Evolutionary conservation across 2,113 vertebrate species (phyloP), one percentile per base, ranked within the genome.

Genomic region (Bos javanicus): DNA sequence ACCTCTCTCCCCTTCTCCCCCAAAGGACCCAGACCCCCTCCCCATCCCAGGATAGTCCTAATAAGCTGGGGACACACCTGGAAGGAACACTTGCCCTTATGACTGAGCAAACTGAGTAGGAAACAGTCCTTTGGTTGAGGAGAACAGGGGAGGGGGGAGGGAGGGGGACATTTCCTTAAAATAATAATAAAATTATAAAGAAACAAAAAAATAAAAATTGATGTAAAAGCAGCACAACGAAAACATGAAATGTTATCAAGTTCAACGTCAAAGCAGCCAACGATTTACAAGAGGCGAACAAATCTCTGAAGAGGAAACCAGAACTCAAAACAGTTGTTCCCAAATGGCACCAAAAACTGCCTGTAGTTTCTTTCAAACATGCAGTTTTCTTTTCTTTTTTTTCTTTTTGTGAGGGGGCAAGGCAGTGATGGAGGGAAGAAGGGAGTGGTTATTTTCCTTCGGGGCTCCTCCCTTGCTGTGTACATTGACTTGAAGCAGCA

Each of bases 191-290:
- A 98, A 98, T 86, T 96, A 98, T 98, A 98, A 98, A 97, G 96
- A 97, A 98, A 98, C 96, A 88, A 85, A 98, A 90, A 98, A 98
- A 95, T 93, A 90, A 98, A 98, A 98, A 98, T 52, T 94, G 98
- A 98, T 98, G 98, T 97, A 95, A 98, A 98, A 98, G 98, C 98
- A 98, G 98, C 98, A 98, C 97, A 98, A 98, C 96, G 3, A 98
- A 98, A 98, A 98, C 98, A 98, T 98, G 98, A 95, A 98, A 98
- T 98, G 98, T 97, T 95, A 98, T 98, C 98, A 94, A 98, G 98
- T 98, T 96, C 98, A 98, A 98, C 96, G 96, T 97, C 98, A 98
- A 98, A 98, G 98, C 98, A 98, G 97, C 97, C 97, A 98, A 97
- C 93, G 57, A 96, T 97, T 97, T 97, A 98, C 98, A 96, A 98